phyloP scores from a whole-genome alignment of 2,888 invertebrate genomes.

The Notocelia uddmanniana region DNA sequence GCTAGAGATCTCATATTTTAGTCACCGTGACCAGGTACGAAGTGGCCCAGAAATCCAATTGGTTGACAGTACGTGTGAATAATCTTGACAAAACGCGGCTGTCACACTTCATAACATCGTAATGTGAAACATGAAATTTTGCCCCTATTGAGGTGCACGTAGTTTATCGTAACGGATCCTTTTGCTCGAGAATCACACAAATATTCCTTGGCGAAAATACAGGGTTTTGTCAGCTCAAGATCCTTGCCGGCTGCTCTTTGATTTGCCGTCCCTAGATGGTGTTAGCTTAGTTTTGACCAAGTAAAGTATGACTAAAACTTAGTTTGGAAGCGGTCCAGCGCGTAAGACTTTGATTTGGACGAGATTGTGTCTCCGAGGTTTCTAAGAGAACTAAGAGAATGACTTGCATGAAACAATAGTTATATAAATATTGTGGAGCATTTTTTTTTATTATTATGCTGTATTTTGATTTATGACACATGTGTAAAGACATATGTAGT shows the following conservation, averaged over 20 bases:
- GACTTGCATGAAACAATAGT: background rate
- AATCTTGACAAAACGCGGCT: too few relatives aligned
- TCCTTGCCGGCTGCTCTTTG: constrained; percentile 20
- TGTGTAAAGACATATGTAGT: background rate
- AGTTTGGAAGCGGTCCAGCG: constrained; percentile 48
- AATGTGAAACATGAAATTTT: too few relatives aligned
- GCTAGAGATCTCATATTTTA: too few relatives aligned
- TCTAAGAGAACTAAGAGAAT: background rate
- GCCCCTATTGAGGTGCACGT: too few relatives aligned
- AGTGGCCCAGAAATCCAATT: too few relatives aligned
- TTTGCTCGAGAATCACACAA: background rate
- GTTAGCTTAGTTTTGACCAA: constrained; percentile 43
- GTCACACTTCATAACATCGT: too few relatives aligned
- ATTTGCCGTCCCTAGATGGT: constrained; percentile 41
- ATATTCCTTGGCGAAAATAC: background rate
- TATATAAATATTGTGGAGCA: background rate
- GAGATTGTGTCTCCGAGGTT: constrained; percentile 4
- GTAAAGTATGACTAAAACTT: constrained; percentile 38
- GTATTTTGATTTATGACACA: background rate
- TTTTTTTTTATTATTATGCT: background rate
- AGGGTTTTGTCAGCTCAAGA: background rate
- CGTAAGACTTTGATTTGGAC: constrained; percentile 26
- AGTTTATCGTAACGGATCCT: constrained; percentile 9
- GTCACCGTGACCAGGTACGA: too few relatives aligned
- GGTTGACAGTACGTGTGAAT: too few relatives aligned